Evolutionary conservation across 2,113 vertebrate species (phyloP).

Genomic region (Rhipidura dahli): DNA sequence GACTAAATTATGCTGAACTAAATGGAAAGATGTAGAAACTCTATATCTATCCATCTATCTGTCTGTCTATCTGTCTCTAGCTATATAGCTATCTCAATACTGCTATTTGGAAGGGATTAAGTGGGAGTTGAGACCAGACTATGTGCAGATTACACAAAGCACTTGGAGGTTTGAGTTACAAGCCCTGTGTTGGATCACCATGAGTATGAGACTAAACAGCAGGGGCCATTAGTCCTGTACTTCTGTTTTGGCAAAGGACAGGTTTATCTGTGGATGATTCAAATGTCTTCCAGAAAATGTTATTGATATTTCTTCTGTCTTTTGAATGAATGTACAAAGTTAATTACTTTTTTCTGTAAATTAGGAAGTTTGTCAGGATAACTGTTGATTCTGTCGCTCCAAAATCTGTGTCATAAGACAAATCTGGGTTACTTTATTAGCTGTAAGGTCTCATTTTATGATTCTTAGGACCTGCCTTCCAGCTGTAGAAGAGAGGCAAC

Average conservation of each 20-base stretch:
- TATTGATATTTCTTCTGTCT: neutral
- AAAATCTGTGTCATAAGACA: neutral
- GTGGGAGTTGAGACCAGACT: neutral
- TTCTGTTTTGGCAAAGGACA: neutral
- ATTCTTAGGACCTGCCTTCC: neutral
- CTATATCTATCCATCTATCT: neutral
- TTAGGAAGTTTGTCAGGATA: neutral
- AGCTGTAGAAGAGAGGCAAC: neutral
- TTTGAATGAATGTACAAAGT: neutral
- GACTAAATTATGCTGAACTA: neutral
- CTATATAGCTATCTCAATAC: neutral
- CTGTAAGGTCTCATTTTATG: neutral
- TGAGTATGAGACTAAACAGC: neutral
- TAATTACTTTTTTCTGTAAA: neutral
- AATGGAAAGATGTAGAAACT: neutral
- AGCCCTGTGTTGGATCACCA: neutral
- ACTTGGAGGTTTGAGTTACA: neutral
- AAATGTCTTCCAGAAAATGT: neutral
- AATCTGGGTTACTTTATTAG: neutral
- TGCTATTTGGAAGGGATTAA: neutral
- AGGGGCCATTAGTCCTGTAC: neutral
- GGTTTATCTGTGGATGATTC: neutral
- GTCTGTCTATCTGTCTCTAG: neutral
- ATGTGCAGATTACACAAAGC: neutral
- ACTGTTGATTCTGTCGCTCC: neutral